Evolutionary conservation across 2,113 vertebrate species (phyloP).

Genomic region (Neodon shergylaensis): DNA sequence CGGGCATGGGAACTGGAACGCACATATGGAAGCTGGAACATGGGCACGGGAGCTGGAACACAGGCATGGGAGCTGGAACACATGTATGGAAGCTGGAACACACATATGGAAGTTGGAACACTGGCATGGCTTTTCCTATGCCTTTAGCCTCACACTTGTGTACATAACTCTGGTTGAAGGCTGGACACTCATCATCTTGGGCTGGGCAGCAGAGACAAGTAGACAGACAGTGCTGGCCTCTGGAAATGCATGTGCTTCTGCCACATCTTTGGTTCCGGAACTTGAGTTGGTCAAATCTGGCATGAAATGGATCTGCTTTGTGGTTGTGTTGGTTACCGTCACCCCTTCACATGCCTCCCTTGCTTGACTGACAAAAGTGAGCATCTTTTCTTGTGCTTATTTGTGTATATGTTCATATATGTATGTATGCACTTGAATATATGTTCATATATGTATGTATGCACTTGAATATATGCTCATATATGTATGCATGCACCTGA

Average conservation of each 20-base stretch:
- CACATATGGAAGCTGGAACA: rapidly evolving
- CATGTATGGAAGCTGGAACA: too few species aligned
- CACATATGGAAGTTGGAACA: rapidly evolving
- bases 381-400: neutral
- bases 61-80: too few species aligned
- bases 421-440: too few species aligned
- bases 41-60: too few species aligned
- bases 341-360: neutral
- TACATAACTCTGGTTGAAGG: too few species aligned
- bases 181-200: neutral
- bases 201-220: neutral
- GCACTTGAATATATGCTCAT: neutral
- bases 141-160: neutral
- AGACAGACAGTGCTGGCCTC: neutral
- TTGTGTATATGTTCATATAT: neutral
- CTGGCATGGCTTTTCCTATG: rapidly evolving
- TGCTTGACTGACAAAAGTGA: neutral
- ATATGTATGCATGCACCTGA: too few species aligned
- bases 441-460: neutral
- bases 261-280: neutral
- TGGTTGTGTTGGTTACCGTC: neutral
- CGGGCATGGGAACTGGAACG: rapidly evolving
- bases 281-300: neutral
- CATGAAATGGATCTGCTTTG: neutral
- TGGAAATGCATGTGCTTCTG: neutral